Evolutionary conservation across 2,888 invertebrate species (phyloP).

Genomic region (Chalcosyrphus nemorum): DNA sequence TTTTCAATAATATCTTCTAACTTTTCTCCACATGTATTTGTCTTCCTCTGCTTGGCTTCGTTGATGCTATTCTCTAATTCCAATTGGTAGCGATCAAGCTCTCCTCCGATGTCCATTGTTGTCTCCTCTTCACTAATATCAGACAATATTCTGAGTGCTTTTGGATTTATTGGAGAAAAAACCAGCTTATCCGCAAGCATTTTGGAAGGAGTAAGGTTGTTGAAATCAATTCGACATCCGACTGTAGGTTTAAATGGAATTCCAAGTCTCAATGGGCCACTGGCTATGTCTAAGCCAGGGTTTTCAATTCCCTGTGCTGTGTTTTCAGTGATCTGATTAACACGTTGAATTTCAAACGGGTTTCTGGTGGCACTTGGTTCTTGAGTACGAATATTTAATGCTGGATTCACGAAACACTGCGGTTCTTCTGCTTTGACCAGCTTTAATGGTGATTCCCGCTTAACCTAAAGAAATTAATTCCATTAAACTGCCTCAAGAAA

Average conservation of each 20-base stretch:
- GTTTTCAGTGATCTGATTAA: slow-evolving; percentile 44
- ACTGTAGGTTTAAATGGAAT: slow-evolving; percentile 80
- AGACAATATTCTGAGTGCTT: slow-evolving; percentile 75
- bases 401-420: slow-evolving; percentile 80
- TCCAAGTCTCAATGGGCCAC: slow-evolving; percentile 76
- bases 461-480: slow-evolving; percentile 75
- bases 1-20: slow-evolving; percentile 73
- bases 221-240: slow-evolving; percentile 81
- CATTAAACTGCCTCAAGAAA: background rate
- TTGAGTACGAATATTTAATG: slow-evolving; percentile 78
- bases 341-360: slow-evolving; percentile 80
- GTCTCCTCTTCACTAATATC: slow-evolving; percentile 79
- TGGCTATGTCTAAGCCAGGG: slow-evolving; percentile 74
- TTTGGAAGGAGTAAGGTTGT: slow-evolving; percentile 79
- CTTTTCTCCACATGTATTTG: slow-evolving; percentile 57
- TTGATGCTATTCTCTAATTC: slow-evolving; percentile 82
- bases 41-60: slow-evolving; percentile 80
- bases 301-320: slow-evolving; percentile 74
- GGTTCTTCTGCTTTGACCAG: slow-evolving; percentile 32
- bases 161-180: slow-evolving; percentile 77
- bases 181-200: slow-evolving; percentile 80
- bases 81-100: slow-evolving; percentile 81
- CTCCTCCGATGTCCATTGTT: slow-evolving; percentile 80
- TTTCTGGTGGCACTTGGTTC: slow-evolving; percentile 78
- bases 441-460: slow-evolving; percentile 62